Conservation (phyloP, 2,888 invertebrate genomes). For the Epinotia nisella region DNA sequence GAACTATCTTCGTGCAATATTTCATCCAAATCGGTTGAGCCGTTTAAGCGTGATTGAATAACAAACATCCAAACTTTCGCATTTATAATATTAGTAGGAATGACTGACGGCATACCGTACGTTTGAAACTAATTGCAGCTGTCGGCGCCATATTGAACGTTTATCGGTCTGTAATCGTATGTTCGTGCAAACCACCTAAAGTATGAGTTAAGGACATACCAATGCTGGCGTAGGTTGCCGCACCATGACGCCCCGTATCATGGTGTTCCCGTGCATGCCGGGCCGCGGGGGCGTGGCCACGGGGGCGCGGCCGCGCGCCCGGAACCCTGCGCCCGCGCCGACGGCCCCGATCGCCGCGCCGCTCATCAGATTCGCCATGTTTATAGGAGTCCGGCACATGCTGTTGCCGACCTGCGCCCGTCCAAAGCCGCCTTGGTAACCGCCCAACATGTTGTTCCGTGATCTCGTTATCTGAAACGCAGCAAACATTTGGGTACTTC, state of each 20-base stretch:
- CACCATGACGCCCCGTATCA: conserved; percentile 84
- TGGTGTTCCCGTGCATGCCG: conserved; percentile 61
- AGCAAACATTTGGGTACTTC: not conserved
- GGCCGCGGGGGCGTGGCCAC: conserved; percentile 55
- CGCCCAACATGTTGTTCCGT: conserved; percentile 66
- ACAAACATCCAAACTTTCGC: too few relatives aligned
- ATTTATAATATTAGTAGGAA: too few relatives aligned
- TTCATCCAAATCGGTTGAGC: too few relatives aligned
- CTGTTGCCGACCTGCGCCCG: conserved; percentile 72
- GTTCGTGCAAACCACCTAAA: too few relatives aligned
- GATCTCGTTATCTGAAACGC: conserved; percentile 64
- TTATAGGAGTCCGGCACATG: conserved; percentile 57
- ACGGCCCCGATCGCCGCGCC: conserved; percentile 45
- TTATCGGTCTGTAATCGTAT: too few relatives aligned
- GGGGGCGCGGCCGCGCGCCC: conserved; percentile 67
- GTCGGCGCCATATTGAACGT: too few relatives aligned
- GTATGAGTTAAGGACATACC: conserved; percentile 49
- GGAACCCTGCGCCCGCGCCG: conserved; percentile 51
- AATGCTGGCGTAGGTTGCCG: conserved; percentile 84
- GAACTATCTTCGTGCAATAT: too few relatives aligned
- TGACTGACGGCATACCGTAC: too few relatives aligned
- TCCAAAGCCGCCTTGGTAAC: conserved; percentile 67
- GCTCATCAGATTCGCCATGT: conserved; percentile 51
- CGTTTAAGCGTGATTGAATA: too few relatives aligned
- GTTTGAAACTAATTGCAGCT: too few relatives aligned